Base-by-base conservation (phyloP, 2,113 vertebrate species). In the Malaclemys terrapin region DNA sequence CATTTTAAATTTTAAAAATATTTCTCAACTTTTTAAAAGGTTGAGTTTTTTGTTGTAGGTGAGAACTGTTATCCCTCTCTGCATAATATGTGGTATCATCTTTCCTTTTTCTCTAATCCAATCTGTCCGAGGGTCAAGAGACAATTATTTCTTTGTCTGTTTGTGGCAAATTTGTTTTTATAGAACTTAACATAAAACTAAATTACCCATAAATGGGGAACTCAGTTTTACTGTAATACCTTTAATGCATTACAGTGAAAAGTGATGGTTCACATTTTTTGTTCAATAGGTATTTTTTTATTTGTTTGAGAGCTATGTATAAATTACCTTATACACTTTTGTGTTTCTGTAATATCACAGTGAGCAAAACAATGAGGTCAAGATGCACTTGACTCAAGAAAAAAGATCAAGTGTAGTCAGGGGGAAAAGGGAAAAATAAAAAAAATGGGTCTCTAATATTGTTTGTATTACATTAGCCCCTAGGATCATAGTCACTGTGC, bases 121-220 rank as follows among this genome's bases (percentile, higher is more conserved):
- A 96, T 93, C 65, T 95, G 94, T 29, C 75, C 10, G 17, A 75
- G 91, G 95, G 50, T 90, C 65, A 92, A 22, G 42, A 91, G 45
- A 38, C 0, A 1, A 38, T 85, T 94, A 91, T 62, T 9, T 10
- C 82, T 84, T 53, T 84, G 65, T 87, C 49, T 93, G 3, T 72
- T 91, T 24, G 19, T 65, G 53, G 54, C 13, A 88, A 2, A 45
- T 12, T 57, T 65, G 90, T 20, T 82, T 52, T 92, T 88, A 62
- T 27, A 10, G 2, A 62, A 62, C 49, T 86, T 89, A 20, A 29
- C 82, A 47, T 91, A 82, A 96, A 94, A 87, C 11, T 59, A 56
- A 89, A 8, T 29, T 82, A 19, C 3, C 4, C 9, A 84, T 89
- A 94, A 94, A 91, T 0, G 1, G 85, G 20, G 22, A 84, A 87